These are phyloP conservation scores for Microcebus griseorufus DNA, from an alignment of 2,113 vertebrate genomes.

Conservation along the genomic window DNA sequence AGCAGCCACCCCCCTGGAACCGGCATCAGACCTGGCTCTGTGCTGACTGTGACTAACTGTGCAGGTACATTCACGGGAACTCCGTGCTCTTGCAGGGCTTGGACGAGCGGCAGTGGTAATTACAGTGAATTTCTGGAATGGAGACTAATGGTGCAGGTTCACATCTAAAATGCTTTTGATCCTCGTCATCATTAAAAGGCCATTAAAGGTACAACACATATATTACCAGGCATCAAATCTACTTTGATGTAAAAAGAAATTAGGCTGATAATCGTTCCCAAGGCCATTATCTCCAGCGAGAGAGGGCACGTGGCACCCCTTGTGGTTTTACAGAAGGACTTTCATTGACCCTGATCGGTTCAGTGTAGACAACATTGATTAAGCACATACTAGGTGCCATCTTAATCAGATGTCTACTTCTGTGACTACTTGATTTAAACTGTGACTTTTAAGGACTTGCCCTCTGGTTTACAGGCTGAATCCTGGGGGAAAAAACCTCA, in stretches of 20 bases:
- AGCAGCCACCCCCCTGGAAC: not conserved
- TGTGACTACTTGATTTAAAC: conserved; percentile 25
- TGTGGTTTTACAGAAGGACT: conserved; percentile 16
- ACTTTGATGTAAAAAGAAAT: conserved; percentile 71
- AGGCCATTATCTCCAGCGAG: conserved; percentile 57
- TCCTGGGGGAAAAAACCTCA: not conserved
- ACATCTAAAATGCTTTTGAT: conserved; percentile 71
- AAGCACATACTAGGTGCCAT: not conserved
- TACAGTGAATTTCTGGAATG: conserved; percentile 65
- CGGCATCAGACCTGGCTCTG: not conserved
- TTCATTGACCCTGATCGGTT: conserved; percentile 36
- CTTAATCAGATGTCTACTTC: not conserved
- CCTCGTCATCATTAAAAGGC: conserved; percentile 76
- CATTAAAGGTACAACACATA: conserved; percentile 75
- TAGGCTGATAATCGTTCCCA: conserved; percentile 71
- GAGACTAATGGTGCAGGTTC: conserved; percentile 71
- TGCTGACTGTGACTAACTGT: conserved; percentile 21
- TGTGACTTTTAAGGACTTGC: conserved; percentile 43
- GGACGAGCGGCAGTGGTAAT: conserved; percentile 63
- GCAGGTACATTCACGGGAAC: not conserved
- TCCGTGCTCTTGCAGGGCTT: not conserved
- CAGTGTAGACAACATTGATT: conserved; percentile 11
- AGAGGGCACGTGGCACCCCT: not conserved
- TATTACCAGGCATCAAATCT: conserved; percentile 74
- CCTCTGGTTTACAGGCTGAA: conserved; percentile 6